phyloP scores from a whole-genome alignment of 30 jellyfish, hydroid and myxozoan genomes.

The Pelagia noctiluca region DNA sequence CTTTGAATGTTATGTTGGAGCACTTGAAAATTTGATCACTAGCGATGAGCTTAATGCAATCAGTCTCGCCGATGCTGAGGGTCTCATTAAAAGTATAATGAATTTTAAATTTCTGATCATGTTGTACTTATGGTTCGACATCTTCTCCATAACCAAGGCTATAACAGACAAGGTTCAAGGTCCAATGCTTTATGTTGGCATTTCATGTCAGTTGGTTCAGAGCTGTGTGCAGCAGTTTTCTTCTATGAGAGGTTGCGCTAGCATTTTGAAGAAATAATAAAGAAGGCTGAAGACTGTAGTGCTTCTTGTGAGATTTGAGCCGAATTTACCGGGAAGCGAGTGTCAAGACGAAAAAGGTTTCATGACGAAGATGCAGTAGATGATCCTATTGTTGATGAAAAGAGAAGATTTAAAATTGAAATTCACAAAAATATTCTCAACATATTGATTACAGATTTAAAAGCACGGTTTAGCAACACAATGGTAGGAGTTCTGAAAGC shows the following conservation, averaged over 20 bases:
- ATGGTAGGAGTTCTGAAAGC: slow-evolving; percentile 50
- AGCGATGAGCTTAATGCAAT: slow-evolving; percentile 42
- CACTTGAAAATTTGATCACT: slow-evolving; percentile 26
- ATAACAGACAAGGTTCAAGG: slow-evolving; percentile 73
- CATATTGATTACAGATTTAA: slow-evolving; percentile 22
- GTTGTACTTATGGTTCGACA: slow-evolving; percentile 55
- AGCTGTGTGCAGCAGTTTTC: slow-evolving; percentile 23
- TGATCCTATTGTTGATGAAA: slow-evolving; percentile 48
- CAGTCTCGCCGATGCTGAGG: slow-evolving; percentile 53
- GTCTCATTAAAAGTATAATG: background rate
- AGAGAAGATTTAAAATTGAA: slow-evolving; percentile 41
- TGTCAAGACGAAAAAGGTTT: slow-evolving; percentile 28
- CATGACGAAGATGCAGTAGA: slow-evolving; percentile 45
- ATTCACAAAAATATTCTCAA: slow-evolving; percentile 38
- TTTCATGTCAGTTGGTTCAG: slow-evolving; percentile 22
- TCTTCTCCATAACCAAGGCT: slow-evolving; percentile 63
- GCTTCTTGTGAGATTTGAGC: slow-evolving; percentile 9
- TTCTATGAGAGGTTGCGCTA: slow-evolving; percentile 16
- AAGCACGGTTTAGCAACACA: slow-evolving; percentile 50
- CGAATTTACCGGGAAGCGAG: slow-evolving; percentile 19
- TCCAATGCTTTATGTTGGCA: slow-evolving; percentile 51
- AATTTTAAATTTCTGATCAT: slow-evolving; percentile 48
- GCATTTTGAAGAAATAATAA: slow-evolving; percentile 13
- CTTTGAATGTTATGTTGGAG: slow-evolving; percentile 34
- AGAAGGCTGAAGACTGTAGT: slow-evolving; percentile 12